These are phyloP conservation scores for Cosmopolites sordidus DNA, from an alignment of 2,888 invertebrate genomes.

Conservation along the genomic window DNA sequence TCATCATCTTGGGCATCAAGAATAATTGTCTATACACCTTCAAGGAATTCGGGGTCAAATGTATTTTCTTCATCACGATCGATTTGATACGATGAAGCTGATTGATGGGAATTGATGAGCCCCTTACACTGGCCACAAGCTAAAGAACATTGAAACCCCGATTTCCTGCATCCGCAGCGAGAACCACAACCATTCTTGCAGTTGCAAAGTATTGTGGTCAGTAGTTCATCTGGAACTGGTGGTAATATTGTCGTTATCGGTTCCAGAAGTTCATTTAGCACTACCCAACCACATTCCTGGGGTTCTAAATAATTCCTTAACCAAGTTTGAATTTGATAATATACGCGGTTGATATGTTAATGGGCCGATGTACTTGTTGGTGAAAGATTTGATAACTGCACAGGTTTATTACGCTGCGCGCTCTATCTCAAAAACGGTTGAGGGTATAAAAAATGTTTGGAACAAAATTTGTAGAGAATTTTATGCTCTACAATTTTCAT, in stretches of 20 bases:
- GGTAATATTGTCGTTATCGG: conserved; percentile 9
- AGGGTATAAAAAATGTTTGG: no score
- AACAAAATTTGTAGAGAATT: no score
- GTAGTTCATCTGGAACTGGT: conserved; percentile 35
- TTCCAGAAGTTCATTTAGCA: conserved; percentile 15
- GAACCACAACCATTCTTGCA: conserved; percentile 1
- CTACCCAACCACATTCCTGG: conserved; percentile 27
- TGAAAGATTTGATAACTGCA: no score
- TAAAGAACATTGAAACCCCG: neutral
- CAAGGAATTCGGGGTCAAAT: no score
- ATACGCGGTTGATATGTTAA: conserved; percentile 29
- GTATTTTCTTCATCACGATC: no score
- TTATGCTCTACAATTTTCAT: no score
- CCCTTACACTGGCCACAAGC: neutral
- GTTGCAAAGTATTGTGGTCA: conserved; percentile 8
- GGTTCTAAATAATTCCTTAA: conserved; percentile 27
- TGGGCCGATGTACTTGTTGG: conserved; percentile 28
- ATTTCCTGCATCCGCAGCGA: neutral
- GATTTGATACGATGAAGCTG: no score
- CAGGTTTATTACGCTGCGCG: no score
- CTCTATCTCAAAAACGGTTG: no score
- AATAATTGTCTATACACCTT: no score
- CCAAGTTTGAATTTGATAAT: conserved; percentile 30
- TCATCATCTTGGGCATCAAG: no score
- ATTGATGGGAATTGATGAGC: no score